Evolutionary conservation across 2,888 invertebrate genomes (phyloP), one percentile per base, ranked within the genome.

Genomic region (Nezara viridula): DNA sequence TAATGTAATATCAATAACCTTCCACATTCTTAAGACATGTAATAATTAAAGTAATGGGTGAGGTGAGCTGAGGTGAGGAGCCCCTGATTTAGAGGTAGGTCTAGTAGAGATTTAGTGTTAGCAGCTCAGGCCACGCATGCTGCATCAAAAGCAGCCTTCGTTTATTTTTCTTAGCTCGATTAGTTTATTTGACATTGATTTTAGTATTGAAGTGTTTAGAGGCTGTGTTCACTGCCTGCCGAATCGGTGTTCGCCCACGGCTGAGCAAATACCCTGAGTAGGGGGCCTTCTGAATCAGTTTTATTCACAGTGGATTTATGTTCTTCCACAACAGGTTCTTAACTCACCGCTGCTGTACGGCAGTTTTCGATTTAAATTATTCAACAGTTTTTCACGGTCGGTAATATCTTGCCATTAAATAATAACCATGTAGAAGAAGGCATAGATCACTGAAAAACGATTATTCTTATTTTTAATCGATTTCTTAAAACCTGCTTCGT

Each of bases 21-120:
- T 3, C 14, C 10, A 21, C 37, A 73, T 73, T 21, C 37, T 66
- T 16, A 10, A 66, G 32, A 32, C 27, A 37, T 32, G 32, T 2
- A 37, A 73, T 73, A 37, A 73, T 73, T 37, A 73, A 4, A 73
- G 37, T 73, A 73, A 73, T 37, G 66, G 66, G 5, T n/a, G n/a
- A n/a, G n/a, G n/a, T n/a, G n/a, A n/a, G n/a, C n/a, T 66, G 44
- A 44, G 44, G 44, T 44, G 44, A 66, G n/a, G 21, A 66, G 66
- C 27, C 27, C 66, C 60, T 73, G 66, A 73, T 73, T 73, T 73
- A 73, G 27, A 73, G 66, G 24, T 47, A 40, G 2, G 81, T 2
- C 81, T 81, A n/a, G 81, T 44, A n/a, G 44, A 81, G 81, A 81
- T 81, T 81, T 81, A 81, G 81, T 81, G 81, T 81, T 81, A 44